Conservation (phyloP, 2,113 vertebrate species). For the Syrrhaptes paradoxus region DNA sequence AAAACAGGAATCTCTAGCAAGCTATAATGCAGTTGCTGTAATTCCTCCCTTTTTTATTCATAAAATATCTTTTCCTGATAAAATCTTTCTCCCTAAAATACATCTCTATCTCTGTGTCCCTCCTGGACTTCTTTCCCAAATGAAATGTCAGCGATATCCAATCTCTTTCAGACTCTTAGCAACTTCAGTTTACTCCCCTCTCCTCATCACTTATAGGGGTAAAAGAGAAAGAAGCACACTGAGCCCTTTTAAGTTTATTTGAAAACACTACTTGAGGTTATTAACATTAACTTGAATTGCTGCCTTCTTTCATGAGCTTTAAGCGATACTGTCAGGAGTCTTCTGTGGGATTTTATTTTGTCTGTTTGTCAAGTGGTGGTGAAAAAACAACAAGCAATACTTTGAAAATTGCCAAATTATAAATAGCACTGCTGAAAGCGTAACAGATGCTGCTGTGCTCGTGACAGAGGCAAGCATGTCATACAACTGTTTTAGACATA, state of each 20-base stretch:
- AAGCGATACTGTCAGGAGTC: not conserved
- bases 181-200: not conserved
- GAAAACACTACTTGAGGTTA: not conserved
- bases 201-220: not conserved
- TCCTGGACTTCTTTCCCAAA: not conserved
- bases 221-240: not conserved
- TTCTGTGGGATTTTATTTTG: not conserved
- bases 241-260: not conserved
- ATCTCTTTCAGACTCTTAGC: not conserved
- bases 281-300: not conserved
- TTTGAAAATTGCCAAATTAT: conserved; percentile 44
- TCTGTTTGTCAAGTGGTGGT: not conserved
- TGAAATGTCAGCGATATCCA: not conserved
- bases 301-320: not conserved
- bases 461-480: not conserved
- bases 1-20: not conserved
- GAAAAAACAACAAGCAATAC: conserved; percentile 6
- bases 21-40: not conserved
- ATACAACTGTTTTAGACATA: conserved; percentile 9
- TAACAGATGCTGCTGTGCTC: conserved; percentile 13
- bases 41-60: not conserved
- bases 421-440: conserved; percentile 61
- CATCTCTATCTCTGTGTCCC: not conserved
- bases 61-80: not conserved
- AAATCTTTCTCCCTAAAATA: not conserved